Base-by-base conservation (phyloP, 2,888 invertebrate genomes). In the Oscheius sp. region DNA sequence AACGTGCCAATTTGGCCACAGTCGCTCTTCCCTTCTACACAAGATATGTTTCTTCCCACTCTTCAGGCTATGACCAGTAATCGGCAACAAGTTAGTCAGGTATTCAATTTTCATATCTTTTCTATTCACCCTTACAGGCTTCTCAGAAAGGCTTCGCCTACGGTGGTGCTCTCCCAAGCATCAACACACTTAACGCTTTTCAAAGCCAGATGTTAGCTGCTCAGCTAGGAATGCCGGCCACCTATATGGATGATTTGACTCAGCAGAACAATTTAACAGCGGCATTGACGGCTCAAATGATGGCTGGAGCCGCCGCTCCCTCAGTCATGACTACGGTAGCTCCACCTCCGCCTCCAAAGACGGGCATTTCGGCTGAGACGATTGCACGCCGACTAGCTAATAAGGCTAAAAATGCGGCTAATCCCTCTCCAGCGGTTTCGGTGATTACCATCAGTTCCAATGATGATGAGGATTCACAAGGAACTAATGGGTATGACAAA, bases 361-460 rank as follows among this genome's bases (percentile, higher is more conserved):
- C 44, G 2, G 49, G 49, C 6, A 32, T 62, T 9, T 62, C 62
- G 2, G 62, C 62, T 32, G 62, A 47, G 33, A 62, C 64, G 22
- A 54, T 51, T 12, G 64, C 64, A n/a, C 17, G 64, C 17, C 50
- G 64, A 30, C 38, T 49, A 5, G 54, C 50, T 8, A 51, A 50
- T 26, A 64, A 64, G 22, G 54, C 51, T 1, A 62, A 64, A 22
- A 41, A 36, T 24, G 33, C 17, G 24, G 30, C 32, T 9, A 57
- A 49, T 41, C 68, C 62, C 2, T 68, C 68, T n/a, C 68, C 68
- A 17, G 68, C 68, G 0, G 68, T 68, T 14, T 68, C 68, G 12
- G 68, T 68, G 20, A 68, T 68, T 33, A 68, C 68, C 12, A 68
- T 68, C 33, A 51, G 62, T 17, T 68, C 68, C 22, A 62, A 47